Evolutionary conservation across 2,113 vertebrate genomes (phyloP).

Genomic region (Lampris megalopsis): DNA sequence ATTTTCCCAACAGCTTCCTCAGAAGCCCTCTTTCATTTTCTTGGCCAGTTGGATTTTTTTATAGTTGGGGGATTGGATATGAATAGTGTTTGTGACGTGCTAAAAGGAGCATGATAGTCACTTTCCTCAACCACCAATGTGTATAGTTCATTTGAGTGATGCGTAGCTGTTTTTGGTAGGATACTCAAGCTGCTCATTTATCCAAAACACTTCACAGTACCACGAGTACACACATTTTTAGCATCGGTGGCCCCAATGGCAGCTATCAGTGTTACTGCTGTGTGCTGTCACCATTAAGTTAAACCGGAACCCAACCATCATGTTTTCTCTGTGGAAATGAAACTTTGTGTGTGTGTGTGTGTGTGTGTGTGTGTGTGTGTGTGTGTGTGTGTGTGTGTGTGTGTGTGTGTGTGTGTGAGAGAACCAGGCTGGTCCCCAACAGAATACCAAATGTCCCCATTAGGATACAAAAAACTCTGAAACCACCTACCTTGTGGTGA

Average conservation of each 20-base stretch:
- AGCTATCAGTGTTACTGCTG: neutral
- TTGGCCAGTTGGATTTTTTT: slow-evolving; percentile 55
- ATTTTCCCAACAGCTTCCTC: slow-evolving; percentile 62
- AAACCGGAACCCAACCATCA: neutral
- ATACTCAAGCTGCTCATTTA: neutral
- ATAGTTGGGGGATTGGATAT: slow-evolving; percentile 43
- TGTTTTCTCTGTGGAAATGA: neutral
- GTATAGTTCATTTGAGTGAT: neutral
- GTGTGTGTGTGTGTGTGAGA: no score
- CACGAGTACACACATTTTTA: neutral
- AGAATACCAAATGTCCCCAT: no score
- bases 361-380: no score
- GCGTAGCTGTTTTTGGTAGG: neutral
- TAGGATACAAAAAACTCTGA: no score
- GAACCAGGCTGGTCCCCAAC: no score
- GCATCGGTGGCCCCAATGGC: neutral
- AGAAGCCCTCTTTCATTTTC: slow-evolving; percentile 65
- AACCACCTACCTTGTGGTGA: no score
- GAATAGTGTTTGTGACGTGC: slow-evolving; percentile 50
- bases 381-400: no score
- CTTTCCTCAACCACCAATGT: slow-evolving; percentile 8
- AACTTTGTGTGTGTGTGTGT: no score
- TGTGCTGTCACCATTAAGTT: neutral
- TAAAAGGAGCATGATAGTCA: slow-evolving; percentile 33
- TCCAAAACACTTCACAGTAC: no score